These are phyloP conservation scores for Montifringilla adamsi DNA, from an alignment of 2,113 vertebrate species.

Conservation along the genomic window DNA sequence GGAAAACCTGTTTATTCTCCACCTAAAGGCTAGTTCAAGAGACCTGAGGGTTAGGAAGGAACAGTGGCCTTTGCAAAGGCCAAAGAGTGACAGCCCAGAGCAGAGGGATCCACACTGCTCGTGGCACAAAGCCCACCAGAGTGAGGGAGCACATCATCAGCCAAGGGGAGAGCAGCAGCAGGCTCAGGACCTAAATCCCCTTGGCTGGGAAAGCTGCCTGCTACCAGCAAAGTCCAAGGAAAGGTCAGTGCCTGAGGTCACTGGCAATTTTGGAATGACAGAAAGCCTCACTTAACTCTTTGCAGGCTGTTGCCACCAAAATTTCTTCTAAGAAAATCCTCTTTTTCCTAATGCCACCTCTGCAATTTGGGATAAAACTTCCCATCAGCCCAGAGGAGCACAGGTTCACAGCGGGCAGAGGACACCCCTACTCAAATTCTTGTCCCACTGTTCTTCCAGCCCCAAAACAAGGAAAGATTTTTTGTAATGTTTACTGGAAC, in stretches of 20 bases:
- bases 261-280: background rate
- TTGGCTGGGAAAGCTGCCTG: slow-evolving; percentile 21
- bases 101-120: background rate
- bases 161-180: background rate
- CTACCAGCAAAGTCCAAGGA: background rate
- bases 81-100: background rate
- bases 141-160: background rate
- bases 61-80: background rate
- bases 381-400: background rate
- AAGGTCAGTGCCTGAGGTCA: background rate
- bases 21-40: background rate
- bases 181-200: background rate
- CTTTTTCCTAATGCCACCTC: background rate
- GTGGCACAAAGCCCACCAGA: background rate
- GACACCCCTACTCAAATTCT: background rate
- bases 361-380: background rate
- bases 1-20: background rate
- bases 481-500: background rate
- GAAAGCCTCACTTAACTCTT: background rate
- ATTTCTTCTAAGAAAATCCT: background rate
- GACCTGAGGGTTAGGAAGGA: background rate
- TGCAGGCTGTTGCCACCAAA: background rate
- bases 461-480: background rate
- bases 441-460: background rate
- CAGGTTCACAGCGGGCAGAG: background rate